These are phyloP conservation scores for Drosophila saltans DNA, from an alignment of 1,140 invertebrate genomes.

Conservation along the genomic window DNA sequence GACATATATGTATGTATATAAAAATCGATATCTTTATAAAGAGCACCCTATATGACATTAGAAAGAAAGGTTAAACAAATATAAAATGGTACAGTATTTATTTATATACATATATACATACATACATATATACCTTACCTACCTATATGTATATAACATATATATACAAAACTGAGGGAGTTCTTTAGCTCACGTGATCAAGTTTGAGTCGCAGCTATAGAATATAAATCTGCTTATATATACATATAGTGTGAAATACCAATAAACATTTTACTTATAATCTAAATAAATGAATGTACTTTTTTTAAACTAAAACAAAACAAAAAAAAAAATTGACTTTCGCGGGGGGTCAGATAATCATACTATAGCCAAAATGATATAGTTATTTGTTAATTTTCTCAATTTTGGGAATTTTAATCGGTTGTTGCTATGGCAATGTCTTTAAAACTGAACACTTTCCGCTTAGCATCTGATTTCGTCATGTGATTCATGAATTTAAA, in stretches of 20 bases:
- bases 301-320: background rate
- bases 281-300: background rate
- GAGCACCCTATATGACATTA: background rate
- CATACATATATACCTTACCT: too few relatives aligned
- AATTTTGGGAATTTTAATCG: too few relatives aligned
- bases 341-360: too few relatives aligned
- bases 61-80: background rate
- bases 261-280: conserved; percentile 14
- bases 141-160: conserved; percentile 19
- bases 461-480: too few relatives aligned
- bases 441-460: too few relatives aligned
- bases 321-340: too few relatives aligned
- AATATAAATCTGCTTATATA: conserved; percentile 1
- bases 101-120: background rate
- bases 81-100: conserved; percentile 5
- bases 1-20: conserved; percentile 6
- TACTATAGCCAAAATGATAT: too few relatives aligned
- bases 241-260: background rate
- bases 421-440: too few relatives aligned
- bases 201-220: background rate
- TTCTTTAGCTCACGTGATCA: background rate
- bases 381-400: too few relatives aligned
- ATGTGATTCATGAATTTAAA: too few relatives aligned
- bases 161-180: background rate
- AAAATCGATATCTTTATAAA: conserved; percentile 2